Percentiles rank a stretch among this genome's conserved stretches.
phyloP scores from a whole-genome alignment of 2,888 invertebrate genomes.

The Andricus quercusramuli region DNA sequence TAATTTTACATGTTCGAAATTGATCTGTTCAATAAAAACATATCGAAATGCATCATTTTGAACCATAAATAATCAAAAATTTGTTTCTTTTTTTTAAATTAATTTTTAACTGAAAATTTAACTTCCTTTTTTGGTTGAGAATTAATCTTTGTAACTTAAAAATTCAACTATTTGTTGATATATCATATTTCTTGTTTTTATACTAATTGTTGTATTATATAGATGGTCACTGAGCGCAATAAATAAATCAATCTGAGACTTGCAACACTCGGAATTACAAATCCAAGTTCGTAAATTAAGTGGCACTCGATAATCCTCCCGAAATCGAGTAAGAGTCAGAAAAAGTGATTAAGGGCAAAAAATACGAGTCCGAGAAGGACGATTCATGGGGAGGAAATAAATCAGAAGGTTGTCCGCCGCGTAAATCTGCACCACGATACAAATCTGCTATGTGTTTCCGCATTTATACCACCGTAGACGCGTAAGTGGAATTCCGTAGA shows the following conservation, averaged over 20 bases:
- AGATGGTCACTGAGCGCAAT: neutral
- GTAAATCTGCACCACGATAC: slow-evolving; percentile 55
- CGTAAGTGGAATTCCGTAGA: slow-evolving; percentile 36
- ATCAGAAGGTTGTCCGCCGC: slow-evolving; percentile 47
- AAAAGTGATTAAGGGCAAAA: slow-evolving; percentile 34
- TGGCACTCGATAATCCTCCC: slow-evolving; percentile 4
- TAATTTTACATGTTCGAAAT: too few species aligned
- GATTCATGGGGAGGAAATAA: slow-evolving; percentile 46
- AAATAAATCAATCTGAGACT: neutral
- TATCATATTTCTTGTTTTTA: too few species aligned
- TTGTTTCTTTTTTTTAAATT: too few species aligned
- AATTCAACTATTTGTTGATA: too few species aligned
- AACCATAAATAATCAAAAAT: too few species aligned
- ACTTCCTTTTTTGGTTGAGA: too few species aligned
- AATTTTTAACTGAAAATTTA: too few species aligned
- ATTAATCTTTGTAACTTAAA: too few species aligned
- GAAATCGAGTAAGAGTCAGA: slow-evolving; percentile 23
- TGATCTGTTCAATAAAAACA: too few species aligned
- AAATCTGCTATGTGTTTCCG: slow-evolving; percentile 48
- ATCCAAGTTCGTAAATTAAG: neutral
- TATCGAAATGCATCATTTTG: too few species aligned
- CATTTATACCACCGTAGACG: slow-evolving; percentile 37
- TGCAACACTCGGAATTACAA: neutral
- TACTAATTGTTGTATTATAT: too few species aligned
- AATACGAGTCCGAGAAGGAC: slow-evolving; percentile 5